Conservation (phyloP, 2,113 vertebrate genomes). For the Pachyramphus minor region DNA sequence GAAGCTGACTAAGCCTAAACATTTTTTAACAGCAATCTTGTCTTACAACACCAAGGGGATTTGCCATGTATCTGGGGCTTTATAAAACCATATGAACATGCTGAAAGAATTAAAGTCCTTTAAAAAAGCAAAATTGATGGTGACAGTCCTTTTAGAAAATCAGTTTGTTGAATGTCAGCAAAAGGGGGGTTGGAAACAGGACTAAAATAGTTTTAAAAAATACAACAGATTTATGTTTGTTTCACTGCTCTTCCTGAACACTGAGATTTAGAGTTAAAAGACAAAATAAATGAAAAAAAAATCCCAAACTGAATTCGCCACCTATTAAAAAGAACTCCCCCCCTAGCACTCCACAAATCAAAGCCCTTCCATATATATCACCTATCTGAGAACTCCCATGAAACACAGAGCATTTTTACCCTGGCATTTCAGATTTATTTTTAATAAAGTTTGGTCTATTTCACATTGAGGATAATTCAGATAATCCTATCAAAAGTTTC, state of each 20-base stretch:
- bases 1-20: conserved; percentile 84
- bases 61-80: conserved; percentile 79
- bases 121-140: conserved; percentile 80
- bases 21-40: conserved; percentile 87
- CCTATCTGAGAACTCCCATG: background rate
- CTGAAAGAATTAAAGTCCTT: conserved; percentile 84
- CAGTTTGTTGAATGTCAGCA: conserved; percentile 65
- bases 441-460: background rate
- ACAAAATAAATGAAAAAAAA: background rate
- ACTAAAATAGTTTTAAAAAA: conserved; percentile 40
- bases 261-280: conserved; percentile 9
- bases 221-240: conserved; percentile 31
- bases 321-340: background rate
- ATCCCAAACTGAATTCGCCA: background rate
- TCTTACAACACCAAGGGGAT: conserved; percentile 87
- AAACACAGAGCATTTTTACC: background rate
- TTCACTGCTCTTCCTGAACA: conserved; percentile 17
- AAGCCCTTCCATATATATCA: background rate
- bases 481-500: background rate
- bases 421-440: background rate
- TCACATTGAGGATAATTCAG: background rate
- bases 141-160: conserved; percentile 79
- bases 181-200: conserved; percentile 23
- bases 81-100: conserved; percentile 84
- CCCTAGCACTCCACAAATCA: background rate